phyloP scores from a whole-genome alignment of 2,797 vertebrate species.

The Artibeus jamaicensis region DNA sequence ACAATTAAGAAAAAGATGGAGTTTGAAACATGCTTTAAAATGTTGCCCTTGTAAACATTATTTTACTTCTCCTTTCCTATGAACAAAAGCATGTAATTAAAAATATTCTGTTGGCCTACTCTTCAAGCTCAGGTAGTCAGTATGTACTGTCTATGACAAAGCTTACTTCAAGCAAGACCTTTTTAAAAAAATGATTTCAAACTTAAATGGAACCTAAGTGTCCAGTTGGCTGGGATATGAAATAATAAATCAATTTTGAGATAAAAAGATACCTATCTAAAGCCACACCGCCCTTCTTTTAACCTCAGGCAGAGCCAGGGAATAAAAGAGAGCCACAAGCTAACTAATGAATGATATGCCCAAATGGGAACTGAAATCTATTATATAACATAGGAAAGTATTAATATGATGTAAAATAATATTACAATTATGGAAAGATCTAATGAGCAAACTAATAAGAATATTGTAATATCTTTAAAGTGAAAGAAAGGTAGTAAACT shows the following conservation, averaged over 20 bases:
- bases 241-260: background rate
- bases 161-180: background rate
- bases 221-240: background rate
- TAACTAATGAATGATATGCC: background rate
- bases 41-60: background rate
- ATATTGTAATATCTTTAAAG: background rate
- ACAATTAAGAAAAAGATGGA: conserved; percentile 1
- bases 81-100: background rate
- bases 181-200: background rate
- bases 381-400: background rate
- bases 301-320: background rate
- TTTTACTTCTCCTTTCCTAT: background rate
- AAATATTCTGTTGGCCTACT: background rate
- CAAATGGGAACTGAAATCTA: background rate
- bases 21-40: background rate
- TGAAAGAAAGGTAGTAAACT: background rate
- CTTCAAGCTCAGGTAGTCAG: background rate
- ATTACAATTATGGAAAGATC: background rate
- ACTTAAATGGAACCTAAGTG: background rate
- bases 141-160: background rate
- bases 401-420: background rate
- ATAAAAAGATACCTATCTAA: background rate
- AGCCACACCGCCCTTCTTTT: background rate
- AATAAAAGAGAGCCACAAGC: background rate
- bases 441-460: background rate